Evolutionary conservation across 2,113 vertebrate genomes (phyloP).

Genomic region (Tragulus kanchil): DNA sequence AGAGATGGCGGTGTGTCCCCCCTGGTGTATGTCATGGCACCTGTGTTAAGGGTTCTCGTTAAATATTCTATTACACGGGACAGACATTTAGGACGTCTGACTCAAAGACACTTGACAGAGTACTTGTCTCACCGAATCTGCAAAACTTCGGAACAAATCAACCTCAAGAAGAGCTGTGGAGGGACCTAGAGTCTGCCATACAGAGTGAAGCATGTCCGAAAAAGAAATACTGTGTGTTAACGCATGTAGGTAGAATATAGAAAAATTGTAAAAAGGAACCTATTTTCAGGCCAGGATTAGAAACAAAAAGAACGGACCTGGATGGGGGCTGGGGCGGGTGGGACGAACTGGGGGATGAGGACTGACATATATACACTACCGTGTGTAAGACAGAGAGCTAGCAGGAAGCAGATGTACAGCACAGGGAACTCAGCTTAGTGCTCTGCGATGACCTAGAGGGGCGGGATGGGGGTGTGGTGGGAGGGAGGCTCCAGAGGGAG

Average conservation of each 20-base stretch:
- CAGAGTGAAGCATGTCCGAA: background rate
- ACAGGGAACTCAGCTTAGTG: background rate
- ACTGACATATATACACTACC: background rate
- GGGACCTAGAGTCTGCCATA: background rate
- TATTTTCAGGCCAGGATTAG: background rate
- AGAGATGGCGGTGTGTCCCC: background rate
- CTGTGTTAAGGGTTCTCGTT: background rate
- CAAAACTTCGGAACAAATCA: background rate
- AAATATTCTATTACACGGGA: background rate
- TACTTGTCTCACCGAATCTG: background rate
- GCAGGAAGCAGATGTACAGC: rapidly evolving
- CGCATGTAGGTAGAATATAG: background rate
- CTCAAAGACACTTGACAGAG: background rate
- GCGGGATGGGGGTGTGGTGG: background rate
- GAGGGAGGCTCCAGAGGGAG: background rate
- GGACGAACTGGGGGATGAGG: background rate
- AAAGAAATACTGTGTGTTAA: background rate
- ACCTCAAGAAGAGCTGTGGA: background rate
- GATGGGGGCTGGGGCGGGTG: background rate
- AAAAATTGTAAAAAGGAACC: background rate
- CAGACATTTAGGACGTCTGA: background rate
- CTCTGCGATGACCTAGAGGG: background rate
- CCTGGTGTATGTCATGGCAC: background rate
- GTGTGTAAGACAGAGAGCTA: background rate
- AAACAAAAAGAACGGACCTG: background rate